Base-by-base conservation (phyloP, 35 echinoderm and acorn worm species). In the Diadema setosum region DNA sequence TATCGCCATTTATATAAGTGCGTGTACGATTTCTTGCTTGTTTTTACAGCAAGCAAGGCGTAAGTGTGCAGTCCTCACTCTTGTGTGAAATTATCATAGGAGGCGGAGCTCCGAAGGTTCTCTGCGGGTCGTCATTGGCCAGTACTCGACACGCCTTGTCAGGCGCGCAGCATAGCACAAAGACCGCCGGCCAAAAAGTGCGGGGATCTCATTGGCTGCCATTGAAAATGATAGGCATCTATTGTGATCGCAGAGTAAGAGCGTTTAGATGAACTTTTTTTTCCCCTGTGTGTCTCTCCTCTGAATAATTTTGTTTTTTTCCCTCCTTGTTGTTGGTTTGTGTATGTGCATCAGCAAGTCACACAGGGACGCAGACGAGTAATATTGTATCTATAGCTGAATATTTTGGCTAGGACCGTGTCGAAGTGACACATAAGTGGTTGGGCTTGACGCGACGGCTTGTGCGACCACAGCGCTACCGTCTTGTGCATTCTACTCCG, bases 151-250 rank as follows among this genome's bases (percentile, higher is more conserved):
- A 78, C 73, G 40, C 34, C 36, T 42, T 41, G 25, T 41, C 33
- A 39, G 73, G 73, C 73, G 39, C 30, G 0, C 40, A 78, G 39
- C 46, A 23, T 33, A 90, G 64, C 89, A 91, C 89, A 91, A 91
- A 91, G 89, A 80, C 59, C 37, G 82, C 88, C 88, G 88, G 21
- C 78, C 78, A 42, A 65, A 61, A 34, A 44, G 39, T 75, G 50
- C 40, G 50, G 82, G 32, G 81, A 85, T 85, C 65, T 91, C 82
- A 91, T 91, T 91, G 82, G 89, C 46, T 60, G 81, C 67, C 45
- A 85, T 91, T 91, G 89, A 91, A 83, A 78, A 83, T 57, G 81
- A 91, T 39, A 56, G 81, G 82, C 43, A 82, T 14, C 80, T 84
- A 84, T 91, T 84, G 88, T 91, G 82, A 67, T 45, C 46, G 59